These are phyloP conservation scores for Micronycteris hirsuta DNA, from an alignment of 2,113 vertebrate species.

Conservation along the genomic window DNA sequence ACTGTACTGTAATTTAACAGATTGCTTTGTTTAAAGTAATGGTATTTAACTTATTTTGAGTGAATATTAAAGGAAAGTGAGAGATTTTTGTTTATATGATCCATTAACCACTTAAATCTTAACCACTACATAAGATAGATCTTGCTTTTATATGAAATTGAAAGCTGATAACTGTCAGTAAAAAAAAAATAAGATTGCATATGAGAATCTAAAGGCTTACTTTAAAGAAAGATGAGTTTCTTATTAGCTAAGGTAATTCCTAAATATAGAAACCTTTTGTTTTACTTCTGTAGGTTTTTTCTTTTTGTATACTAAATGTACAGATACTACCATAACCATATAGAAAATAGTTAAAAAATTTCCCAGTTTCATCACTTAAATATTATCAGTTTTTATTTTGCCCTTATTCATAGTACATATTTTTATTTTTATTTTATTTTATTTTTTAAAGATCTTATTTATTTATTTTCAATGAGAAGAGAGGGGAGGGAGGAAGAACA, in stretches of 20 bases:
- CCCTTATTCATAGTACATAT: not conserved
- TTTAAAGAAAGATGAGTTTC: slow-evolving; percentile 7
- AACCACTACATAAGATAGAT: not conserved
- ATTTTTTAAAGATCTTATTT: too few species aligned
- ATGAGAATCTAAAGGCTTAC: not conserved
- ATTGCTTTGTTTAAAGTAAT: slow-evolving; percentile 20
- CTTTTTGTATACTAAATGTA: not conserved
- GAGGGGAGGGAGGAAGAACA: too few species aligned
- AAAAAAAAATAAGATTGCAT: not conserved
- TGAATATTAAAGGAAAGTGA: not conserved
- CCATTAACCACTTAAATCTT: not conserved
- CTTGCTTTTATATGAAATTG: slow-evolving; percentile 4
- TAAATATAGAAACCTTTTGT: slow-evolving; percentile 7
- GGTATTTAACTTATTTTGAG: slow-evolving; percentile 25
- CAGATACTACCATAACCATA: not conserved
- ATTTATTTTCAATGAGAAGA: too few species aligned
- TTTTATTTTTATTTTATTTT: slow-evolving; percentile 57
- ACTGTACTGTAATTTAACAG: not conserved
- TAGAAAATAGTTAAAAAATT: not conserved
- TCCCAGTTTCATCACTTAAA: not conserved
- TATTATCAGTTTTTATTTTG: not conserved
- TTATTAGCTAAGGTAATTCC: not conserved
- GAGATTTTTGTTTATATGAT: not conserved
- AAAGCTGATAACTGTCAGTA: slow-evolving; percentile 7
- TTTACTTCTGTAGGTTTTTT: not conserved